Conservation (phyloP, 2,888 invertebrate species). For the Pristionchus mayeri region DNA sequence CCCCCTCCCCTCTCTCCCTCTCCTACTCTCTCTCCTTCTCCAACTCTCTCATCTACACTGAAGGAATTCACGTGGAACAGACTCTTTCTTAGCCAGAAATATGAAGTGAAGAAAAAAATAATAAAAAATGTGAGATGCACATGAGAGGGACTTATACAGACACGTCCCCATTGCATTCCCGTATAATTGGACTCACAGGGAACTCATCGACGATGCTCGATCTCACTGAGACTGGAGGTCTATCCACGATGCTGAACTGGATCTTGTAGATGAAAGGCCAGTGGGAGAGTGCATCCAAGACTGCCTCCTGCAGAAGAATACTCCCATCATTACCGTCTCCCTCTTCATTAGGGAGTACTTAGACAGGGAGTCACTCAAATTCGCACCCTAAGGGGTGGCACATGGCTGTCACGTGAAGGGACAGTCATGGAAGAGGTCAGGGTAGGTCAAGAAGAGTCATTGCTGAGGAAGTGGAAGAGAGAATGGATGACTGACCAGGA, state of each 20-base stretch:
- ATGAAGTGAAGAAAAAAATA: not conserved
- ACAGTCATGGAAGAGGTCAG: not conserved
- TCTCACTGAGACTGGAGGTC: not conserved
- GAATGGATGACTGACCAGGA: slow-evolving; percentile 5
- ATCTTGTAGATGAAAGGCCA: slow-evolving; percentile 48
- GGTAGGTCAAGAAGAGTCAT: not conserved
- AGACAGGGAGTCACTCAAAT: slow-evolving; percentile 4
- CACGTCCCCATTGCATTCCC: too few species aligned
- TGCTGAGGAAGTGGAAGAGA: not conserved
- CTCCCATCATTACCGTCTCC: not conserved
- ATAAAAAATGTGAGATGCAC: too few species aligned
- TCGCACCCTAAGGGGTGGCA: not conserved
- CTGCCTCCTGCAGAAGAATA: slow-evolving; percentile 16
- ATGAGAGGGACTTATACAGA: too few species aligned
- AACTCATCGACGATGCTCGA: slow-evolving; percentile 17
- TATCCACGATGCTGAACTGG: not conserved
- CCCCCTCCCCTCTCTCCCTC: not conserved
- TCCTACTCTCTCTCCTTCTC: not conserved
- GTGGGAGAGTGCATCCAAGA: slow-evolving; percentile 30
- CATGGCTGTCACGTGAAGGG: not conserved
- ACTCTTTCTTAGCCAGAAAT: not conserved
- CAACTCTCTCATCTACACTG: not conserved
- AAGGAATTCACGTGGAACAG: not conserved
- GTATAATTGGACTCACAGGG: slow-evolving; percentile 23
- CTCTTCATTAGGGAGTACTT: not conserved